Percentiles rank a stretch among this genome's conserved stretches.
Conservation (phyloP, 2,888 invertebrate species). For the Amorpha juglandis region DNA sequence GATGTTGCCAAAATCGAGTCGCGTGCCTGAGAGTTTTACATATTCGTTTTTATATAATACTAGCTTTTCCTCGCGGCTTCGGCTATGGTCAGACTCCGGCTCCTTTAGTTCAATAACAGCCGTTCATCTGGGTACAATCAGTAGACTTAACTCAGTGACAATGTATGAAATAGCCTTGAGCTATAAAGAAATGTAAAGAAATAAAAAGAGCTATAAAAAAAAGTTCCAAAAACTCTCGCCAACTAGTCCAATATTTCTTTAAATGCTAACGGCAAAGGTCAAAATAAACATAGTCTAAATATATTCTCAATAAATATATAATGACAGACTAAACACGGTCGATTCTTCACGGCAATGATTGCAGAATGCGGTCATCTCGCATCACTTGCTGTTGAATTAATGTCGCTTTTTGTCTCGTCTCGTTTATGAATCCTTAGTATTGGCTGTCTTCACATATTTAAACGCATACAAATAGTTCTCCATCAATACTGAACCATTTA, state of each 20-base stretch:
- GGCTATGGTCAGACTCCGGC: no score
- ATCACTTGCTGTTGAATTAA: background rate
- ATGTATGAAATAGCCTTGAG: no score
- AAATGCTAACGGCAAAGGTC: background rate
- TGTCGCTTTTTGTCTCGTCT: constrained; percentile 2
- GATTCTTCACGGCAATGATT: constrained; percentile 8
- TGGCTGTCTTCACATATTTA: background rate
- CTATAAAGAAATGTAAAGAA: no score
- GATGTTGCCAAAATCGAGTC: constrained; percentile 59
- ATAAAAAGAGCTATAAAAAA: no score
- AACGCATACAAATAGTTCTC: background rate
- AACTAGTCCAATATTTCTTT: background rate
- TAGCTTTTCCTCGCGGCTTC: no score
- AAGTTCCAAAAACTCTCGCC: background rate
- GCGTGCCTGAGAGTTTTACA: constrained; percentile 37
- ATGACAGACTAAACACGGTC: background rate
- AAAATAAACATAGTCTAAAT: background rate
- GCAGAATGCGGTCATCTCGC: constrained; percentile 20
- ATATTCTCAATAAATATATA: background rate
- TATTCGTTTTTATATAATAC: background rate
- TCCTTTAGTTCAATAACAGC: no score
- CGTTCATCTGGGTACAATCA: no score
- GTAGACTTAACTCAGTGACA: no score
- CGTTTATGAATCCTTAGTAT: background rate
- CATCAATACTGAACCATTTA: background rate